Conservation (phyloP, 35 echinoderm and acorn worm genomes). For the Hemicentrotus pulcherrimus region DNA sequence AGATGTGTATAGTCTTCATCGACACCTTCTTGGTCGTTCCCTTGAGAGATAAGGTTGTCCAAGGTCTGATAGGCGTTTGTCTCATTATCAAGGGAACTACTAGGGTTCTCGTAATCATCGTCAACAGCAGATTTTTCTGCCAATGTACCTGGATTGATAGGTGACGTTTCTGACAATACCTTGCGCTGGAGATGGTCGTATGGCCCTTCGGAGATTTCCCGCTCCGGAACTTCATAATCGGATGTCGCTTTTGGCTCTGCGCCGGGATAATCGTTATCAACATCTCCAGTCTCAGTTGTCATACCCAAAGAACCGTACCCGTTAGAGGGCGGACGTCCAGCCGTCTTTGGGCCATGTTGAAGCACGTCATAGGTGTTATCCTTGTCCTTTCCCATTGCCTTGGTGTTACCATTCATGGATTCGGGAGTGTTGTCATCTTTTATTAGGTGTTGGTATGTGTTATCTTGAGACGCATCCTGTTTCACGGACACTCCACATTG, state of each 20-base stretch:
- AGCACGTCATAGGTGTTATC: not conserved
- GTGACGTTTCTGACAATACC: not conserved
- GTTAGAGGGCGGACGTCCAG: too few species aligned
- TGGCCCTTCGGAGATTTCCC: not conserved
- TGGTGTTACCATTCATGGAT: not conserved
- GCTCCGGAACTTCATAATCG: not conserved
- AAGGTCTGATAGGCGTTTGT: not conserved
- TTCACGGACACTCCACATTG: too few species aligned
- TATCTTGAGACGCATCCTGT: too few species aligned
- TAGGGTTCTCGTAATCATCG: not conserved
- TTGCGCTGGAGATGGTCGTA: not conserved
- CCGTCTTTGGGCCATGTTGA: not conserved
- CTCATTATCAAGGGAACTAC: not conserved
- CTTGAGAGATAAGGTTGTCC: not conserved
- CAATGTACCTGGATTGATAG: not conserved
- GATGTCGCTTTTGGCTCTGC: not conserved
- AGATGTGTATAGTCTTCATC: not conserved
- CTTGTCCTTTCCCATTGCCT: not conserved
- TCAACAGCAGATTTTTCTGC: not conserved
- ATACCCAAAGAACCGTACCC: too few species aligned
- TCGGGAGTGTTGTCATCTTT: not conserved
- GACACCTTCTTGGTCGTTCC: not conserved
- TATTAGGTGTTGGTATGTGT: too few species aligned
- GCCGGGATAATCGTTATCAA: not conserved
- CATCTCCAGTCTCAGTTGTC: too few species aligned